Base-by-base conservation (phyloP, 2,113 vertebrate genomes). In the Dipodomys stephensi region DNA sequence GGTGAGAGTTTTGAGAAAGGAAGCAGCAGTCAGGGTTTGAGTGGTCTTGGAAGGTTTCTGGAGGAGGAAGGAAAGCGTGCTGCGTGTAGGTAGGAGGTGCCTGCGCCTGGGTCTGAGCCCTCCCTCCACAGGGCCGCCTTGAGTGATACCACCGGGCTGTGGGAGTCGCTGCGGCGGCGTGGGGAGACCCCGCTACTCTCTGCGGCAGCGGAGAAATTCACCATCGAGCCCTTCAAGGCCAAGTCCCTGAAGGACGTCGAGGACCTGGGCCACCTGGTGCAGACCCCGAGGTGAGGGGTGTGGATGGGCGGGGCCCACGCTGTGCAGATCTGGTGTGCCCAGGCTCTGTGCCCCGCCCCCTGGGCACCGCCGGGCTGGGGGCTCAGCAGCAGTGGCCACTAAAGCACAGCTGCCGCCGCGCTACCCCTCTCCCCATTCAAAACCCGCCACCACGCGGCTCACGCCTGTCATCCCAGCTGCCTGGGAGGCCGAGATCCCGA, bases 201-300 rank as follows among this genome's bases (percentile, higher is more conserved):
- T 95, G 96, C 73, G 0, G 98, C 98, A 0, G 97, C 99, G 85
- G 98, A 98, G 90, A 99, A 99, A 94, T 99, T 99, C 96, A 98
- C 98, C 92, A 98, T 99, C 27, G 97, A 99, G 92, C 99, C 99
- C 16, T 98, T 99, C 92, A 99, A 99, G 91, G 98, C 98, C 49
- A 98, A 98, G 64, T 98, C 98, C 16, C 80, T 98, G 93, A 98
- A 98, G 96, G 99, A 99, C 9, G 83, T 99, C 60, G 97, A 98
- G 30, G 98, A 99, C 88, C 98, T 99, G 85, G 96, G 95, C 4
- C 97, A 97, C 72, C 98, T 99, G 0, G 98, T 99, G 69, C 97
- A 97, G 80, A 98, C 99, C 79, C 99, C 99, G 94, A 78, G 97
- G 95, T 98, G 90, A 98, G 97, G 27, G 20, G 2, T 0, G 28